Evolutionary conservation across 2,113 vertebrate species (phyloP).

Genomic region (Helogale parvula): DNA sequence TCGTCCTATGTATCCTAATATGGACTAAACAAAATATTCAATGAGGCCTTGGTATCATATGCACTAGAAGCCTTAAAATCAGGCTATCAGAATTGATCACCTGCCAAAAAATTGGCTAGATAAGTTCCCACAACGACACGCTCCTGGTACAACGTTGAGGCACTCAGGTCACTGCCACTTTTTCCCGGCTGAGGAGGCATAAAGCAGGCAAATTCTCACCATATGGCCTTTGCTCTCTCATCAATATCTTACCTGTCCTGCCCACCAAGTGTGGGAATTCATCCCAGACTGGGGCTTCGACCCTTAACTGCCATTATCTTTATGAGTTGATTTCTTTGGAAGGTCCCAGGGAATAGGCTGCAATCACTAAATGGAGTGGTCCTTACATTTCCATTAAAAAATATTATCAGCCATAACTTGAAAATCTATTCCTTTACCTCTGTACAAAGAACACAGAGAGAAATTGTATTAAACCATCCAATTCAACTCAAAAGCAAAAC

Average conservation of each 20-base stretch:
- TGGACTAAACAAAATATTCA: constrained; percentile 55
- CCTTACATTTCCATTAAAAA: neutral
- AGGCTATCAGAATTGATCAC: constrained; percentile 53
- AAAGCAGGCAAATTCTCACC: constrained; percentile 40
- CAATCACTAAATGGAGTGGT: neutral
- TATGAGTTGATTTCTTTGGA: constrained; percentile 57
- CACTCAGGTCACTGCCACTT: constrained; percentile 53
- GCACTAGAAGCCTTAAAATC: neutral
- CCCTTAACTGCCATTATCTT: constrained; percentile 38
- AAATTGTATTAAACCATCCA: neutral
- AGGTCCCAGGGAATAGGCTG: constrained; percentile 50
- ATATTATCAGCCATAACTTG: neutral
- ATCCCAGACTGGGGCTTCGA: neutral
- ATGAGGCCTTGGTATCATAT: constrained; percentile 22
- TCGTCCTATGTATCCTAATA: neutral
- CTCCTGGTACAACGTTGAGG: neutral
- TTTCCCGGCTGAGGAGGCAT: constrained; percentile 35
- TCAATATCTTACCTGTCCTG: neutral
- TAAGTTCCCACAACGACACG: constrained; percentile 55
- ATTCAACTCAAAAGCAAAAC: constrained; percentile 30
- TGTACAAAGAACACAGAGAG: constrained; percentile 29
- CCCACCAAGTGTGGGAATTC: constrained; percentile 22
- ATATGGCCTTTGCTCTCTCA: constrained; percentile 15
- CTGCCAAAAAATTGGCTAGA: constrained; percentile 28
- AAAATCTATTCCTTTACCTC: constrained; percentile 39